A percentile compares a stretch with the other conserved stretches of the same genome.
Conservation (phyloP, 1,140 invertebrate species). For the Brevipalpus yothersi region DNA sequence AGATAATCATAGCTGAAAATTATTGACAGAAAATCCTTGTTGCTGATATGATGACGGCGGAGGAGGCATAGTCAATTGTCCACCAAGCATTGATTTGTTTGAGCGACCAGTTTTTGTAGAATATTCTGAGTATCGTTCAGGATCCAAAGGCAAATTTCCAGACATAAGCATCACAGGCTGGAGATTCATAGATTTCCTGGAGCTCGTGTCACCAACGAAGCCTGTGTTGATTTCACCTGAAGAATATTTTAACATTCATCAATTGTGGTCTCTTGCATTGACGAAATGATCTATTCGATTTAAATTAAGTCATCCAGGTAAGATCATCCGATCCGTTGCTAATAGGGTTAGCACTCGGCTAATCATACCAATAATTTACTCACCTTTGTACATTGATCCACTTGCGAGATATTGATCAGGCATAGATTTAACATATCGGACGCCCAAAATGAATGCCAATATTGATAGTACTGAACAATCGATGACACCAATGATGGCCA, state of each 20-base stretch:
- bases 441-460: conserved; percentile 77
- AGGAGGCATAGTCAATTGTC: neutral
- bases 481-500: conserved; percentile 70
- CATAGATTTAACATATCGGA: conserved; percentile 46
- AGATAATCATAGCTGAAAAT: conserved; percentile 1
- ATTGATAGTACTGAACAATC: conserved; percentile 68
- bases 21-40: neutral
- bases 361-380: conserved; percentile 3
- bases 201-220: conserved; percentile 45
- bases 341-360: no score
- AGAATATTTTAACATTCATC: neutral
- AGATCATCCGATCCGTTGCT: no score
- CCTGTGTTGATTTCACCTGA: conserved; percentile 62
- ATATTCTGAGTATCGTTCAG: neutral
- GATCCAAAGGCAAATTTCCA: neutral
- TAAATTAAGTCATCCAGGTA: no score
- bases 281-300: no score
- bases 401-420: conserved; percentile 15
- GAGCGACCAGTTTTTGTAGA: neutral
- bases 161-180: conserved; percentile 58
- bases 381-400: conserved; percentile 30
- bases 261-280: neutral
- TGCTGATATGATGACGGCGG: neutral
- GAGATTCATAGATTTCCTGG: conserved; percentile 53
- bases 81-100: neutral